phyloP scores from a whole-genome alignment of 35 echinoderm and acorn worm species.

The Stichopus chloronotus region DNA sequence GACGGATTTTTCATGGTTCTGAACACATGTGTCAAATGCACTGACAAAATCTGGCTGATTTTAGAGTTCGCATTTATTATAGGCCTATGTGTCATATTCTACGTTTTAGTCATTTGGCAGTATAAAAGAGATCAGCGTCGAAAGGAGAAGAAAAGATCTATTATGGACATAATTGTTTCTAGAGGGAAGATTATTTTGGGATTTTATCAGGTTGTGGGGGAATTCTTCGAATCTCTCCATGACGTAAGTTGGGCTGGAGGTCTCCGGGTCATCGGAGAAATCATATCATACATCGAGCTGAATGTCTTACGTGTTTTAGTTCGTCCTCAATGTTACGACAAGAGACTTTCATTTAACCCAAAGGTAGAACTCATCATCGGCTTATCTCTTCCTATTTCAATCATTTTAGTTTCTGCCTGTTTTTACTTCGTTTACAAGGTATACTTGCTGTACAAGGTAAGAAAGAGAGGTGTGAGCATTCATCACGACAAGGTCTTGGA shows the following conservation, averaged over 20 bases:
- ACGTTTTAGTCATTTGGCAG: background rate
- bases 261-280: background rate
- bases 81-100: background rate
- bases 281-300: conserved; percentile 21
- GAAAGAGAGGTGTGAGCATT: background rate
- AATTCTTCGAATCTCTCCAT: background rate
- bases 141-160: background rate
- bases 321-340: background rate
- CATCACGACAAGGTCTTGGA: background rate
- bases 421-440: background rate
- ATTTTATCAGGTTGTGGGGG: conserved; percentile 29
- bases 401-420: background rate
- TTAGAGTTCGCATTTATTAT: background rate
- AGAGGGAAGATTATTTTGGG: conserved; percentile 13
- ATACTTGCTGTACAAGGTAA: background rate
- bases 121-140: background rate
- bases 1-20: background rate
- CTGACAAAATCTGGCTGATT: background rate
- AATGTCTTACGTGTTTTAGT: background rate
- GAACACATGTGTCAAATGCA: background rate
- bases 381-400: background rate
- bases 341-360: background rate
- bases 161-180: background rate
- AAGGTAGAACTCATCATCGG: background rate
- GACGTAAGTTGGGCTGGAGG: background rate